Evolutionary conservation across 2,797 vertebrate genomes (phyloP).

Genomic region (Moxostoma hubbsi): DNA sequence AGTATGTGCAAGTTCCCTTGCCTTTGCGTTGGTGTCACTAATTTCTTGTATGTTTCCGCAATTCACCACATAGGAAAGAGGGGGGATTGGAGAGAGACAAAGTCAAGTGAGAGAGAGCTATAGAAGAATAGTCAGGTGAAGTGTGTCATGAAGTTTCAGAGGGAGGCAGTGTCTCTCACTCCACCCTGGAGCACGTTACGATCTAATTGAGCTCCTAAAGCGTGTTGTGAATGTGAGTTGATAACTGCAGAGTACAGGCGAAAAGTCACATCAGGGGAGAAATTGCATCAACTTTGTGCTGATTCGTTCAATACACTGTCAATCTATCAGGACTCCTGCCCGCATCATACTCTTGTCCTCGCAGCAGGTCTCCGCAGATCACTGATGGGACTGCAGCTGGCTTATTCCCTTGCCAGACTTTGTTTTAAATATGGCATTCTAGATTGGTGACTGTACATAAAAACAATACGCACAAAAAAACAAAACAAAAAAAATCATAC

Average conservation of each 20-base stretch:
- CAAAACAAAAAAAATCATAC: conserved; percentile 5
- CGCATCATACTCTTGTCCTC: too few species aligned
- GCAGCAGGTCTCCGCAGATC: conserved; percentile 34
- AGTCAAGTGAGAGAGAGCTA: not conserved
- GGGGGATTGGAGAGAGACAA: not conserved
- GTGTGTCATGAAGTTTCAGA: not conserved
- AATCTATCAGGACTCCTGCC: conserved; percentile 1
- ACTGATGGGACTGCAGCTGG: conserved; percentile 53
- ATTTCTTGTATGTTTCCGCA: conserved; percentile 32
- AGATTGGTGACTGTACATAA: conserved; percentile 32
- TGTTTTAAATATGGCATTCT: conserved; percentile 55
- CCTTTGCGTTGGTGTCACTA: conserved; percentile 35
- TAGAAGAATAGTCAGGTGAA: not conserved
- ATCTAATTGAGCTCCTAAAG: too few species aligned
- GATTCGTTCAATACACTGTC: too few species aligned
- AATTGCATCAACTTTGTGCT: not conserved
- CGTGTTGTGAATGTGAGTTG: conserved; percentile 37
- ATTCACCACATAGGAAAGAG: conserved; percentile 10
- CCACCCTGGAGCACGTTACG: too few species aligned
- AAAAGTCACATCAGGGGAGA: conserved; percentile 45
- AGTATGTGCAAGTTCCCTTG: not conserved
- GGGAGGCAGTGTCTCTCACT: too few species aligned
- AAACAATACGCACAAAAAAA: conserved; percentile 1
- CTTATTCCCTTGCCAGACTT: conserved; percentile 40
- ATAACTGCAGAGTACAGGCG: conserved; percentile 53